phyloP scores from a whole-genome alignment of 2,888 invertebrate species.

The Dorcus parallelipipedus region DNA sequence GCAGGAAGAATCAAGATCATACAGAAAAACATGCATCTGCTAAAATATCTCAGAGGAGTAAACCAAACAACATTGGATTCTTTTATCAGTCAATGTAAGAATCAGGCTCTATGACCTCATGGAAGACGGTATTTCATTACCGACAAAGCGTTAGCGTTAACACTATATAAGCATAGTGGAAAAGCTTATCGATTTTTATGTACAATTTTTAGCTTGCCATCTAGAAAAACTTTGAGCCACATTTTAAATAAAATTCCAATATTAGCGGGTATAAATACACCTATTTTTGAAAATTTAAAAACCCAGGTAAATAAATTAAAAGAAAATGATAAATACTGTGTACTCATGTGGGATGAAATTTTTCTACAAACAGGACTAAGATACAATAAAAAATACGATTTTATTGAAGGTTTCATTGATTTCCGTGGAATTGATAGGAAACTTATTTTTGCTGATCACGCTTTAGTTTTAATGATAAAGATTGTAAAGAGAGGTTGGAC shows the following conservation, averaged over 20 bases:
- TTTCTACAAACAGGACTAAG: too few relatives aligned
- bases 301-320: not conserved
- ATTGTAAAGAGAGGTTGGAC: conserved; percentile 27
- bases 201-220: not conserved
- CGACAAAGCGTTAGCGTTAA: not conserved
- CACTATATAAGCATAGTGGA: not conserved
- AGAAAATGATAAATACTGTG: not conserved
- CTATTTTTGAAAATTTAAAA: not conserved
- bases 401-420: not conserved
- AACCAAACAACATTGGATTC: too few relatives aligned
- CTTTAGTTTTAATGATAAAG: conserved; percentile 25
- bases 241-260: not conserved
- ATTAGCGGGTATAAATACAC: not conserved
- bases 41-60: too few relatives aligned
- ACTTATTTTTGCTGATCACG: conserved; percentile 25
- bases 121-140: too few relatives aligned
- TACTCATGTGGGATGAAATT: too few relatives aligned
- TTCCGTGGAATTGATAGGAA: conserved; percentile 6
- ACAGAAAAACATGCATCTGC: too few relatives aligned
- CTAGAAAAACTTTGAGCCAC: not conserved
- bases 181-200: not conserved
- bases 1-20: too few relatives aligned
- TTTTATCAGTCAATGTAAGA: too few relatives aligned
- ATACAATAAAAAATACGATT: not conserved
- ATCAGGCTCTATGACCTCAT: too few relatives aligned